phyloP scores from a whole-genome alignment of 2,797 vertebrate species.

The Catostomus latipinnis region DNA sequence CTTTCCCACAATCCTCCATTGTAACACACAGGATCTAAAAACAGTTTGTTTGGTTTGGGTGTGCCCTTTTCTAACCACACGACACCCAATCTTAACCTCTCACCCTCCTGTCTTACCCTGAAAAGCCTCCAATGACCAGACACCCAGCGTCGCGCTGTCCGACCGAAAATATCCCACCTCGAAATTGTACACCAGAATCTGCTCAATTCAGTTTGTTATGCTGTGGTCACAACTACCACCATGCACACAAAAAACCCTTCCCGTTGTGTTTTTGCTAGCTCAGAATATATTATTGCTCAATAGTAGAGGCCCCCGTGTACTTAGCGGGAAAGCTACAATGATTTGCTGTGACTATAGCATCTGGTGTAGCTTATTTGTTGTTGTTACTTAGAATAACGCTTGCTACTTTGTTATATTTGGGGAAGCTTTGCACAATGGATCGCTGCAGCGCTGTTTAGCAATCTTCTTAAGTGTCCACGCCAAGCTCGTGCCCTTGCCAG shows the following conservation, averaged over 20 bases:
- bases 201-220: background rate
- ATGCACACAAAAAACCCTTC: constrained; percentile 16
- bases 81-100: constrained; percentile 36
- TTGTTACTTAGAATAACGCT: background rate
- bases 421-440: too few relatives aligned
- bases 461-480: too few relatives aligned
- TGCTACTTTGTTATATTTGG: background rate
- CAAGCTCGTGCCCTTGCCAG: constrained; percentile 30
- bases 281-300: constrained; percentile 38
- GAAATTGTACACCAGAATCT: constrained; percentile 27
- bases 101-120: constrained; percentile 4
- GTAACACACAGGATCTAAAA: constrained; percentile 35
- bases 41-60: constrained; percentile 17
- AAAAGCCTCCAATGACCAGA: constrained; percentile 39
- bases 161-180: constrained; percentile 46
- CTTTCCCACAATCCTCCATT: constrained; percentile 48
- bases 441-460: too few relatives aligned
- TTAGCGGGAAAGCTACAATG: background rate
- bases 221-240: constrained; percentile 30
- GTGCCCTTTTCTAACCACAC: constrained; percentile 42
- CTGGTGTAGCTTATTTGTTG: constrained; percentile 25
- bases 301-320: constrained; percentile 7
- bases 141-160: constrained; percentile 31
- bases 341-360: constrained; percentile 38
- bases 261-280: constrained; percentile 24